These are phyloP conservation scores for Himalopsyche kuldschensis DNA, from an alignment of 2,888 invertebrate genomes.

Conservation along the genomic window DNA sequence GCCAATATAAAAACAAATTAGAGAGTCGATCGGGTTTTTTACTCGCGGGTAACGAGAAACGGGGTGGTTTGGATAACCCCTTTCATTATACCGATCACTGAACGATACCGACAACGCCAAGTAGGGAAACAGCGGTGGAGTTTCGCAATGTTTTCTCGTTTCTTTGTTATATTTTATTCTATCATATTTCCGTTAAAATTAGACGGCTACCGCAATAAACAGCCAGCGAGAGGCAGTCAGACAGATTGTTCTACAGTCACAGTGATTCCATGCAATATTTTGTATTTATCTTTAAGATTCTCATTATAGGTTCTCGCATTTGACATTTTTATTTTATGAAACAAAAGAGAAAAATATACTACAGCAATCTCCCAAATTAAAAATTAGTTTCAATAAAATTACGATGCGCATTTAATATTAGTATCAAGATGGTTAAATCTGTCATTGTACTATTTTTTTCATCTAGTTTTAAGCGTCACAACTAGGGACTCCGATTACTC, in stretches of 20 bases:
- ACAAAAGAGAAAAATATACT: no score
- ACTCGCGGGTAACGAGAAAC: conserved; percentile 18
- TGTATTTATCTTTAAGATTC: background rate
- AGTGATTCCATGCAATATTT: background rate
- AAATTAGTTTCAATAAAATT: no score
- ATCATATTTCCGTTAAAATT: conserved; percentile 28
- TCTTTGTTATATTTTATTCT: conserved; percentile 29
- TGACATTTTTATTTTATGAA: background rate
- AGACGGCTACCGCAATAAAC: background rate
- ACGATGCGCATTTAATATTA: no score
- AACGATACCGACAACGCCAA: conserved; percentile 18
- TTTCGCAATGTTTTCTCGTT: background rate
- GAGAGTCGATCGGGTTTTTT: conserved; percentile 38
- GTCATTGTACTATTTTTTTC: no score
- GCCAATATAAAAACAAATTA: conserved; percentile 40
- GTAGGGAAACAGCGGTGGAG: background rate
- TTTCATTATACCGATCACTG: conserved; percentile 34
- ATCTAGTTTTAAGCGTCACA: no score
- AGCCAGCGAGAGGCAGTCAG: background rate
- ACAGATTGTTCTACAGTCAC: background rate
- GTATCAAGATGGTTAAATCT: no score
- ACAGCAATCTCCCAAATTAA: no score
- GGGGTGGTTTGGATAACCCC: conserved; percentile 19
- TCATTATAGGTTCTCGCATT: background rate
- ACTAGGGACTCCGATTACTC: no score